These are phyloP conservation scores for Onychostoma macrolepis DNA, from an alignment of 2,113 vertebrate species.

Conservation along the genomic window DNA sequence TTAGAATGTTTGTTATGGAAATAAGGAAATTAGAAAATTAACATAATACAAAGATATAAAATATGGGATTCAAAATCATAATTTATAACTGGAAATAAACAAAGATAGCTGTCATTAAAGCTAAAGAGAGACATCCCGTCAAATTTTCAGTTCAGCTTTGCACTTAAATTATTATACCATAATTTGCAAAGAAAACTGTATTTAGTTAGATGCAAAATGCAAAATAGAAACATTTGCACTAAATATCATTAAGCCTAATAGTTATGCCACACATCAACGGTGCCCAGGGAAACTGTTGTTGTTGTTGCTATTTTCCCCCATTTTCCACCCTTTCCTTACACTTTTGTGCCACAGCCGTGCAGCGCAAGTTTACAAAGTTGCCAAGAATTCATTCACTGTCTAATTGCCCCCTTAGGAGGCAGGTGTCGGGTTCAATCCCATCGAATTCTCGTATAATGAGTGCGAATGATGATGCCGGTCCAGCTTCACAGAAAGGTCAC, in stretches of 20 bases:
- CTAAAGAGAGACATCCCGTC: background rate
- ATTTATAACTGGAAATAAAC: background rate
- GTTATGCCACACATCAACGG: constrained; percentile 34
- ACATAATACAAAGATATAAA: background rate
- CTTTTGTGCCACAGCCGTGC: constrained; percentile 59
- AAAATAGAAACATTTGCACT: constrained; percentile 10
- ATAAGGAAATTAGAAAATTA: background rate
- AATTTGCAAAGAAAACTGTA: background rate
- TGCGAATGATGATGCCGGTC: constrained; percentile 85
- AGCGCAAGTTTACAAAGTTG: constrained; percentile 72
- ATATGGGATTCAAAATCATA: background rate
- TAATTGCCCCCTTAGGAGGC: constrained; percentile 86
- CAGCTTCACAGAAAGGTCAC: constrained; percentile 87
- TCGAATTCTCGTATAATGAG: constrained; percentile 86
- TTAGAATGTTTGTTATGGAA: background rate
- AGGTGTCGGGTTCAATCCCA: constrained; percentile 79
- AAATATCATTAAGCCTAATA: constrained; percentile 65
- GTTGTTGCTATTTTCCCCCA: constrained; percentile 10
- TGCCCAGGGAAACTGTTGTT: constrained; percentile 29
- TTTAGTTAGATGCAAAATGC: background rate
- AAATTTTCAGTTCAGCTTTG: background rate
- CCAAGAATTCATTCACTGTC: constrained; percentile 76
- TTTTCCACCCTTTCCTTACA: constrained; percentile 54
- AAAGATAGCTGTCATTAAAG: background rate
- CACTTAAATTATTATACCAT: background rate